Percentiles rank a stretch among this genome's conserved stretches.
These are phyloP conservation scores for Cylloceria caligata DNA, from an alignment of 2,888 invertebrate species.

Conservation along the genomic window DNA sequence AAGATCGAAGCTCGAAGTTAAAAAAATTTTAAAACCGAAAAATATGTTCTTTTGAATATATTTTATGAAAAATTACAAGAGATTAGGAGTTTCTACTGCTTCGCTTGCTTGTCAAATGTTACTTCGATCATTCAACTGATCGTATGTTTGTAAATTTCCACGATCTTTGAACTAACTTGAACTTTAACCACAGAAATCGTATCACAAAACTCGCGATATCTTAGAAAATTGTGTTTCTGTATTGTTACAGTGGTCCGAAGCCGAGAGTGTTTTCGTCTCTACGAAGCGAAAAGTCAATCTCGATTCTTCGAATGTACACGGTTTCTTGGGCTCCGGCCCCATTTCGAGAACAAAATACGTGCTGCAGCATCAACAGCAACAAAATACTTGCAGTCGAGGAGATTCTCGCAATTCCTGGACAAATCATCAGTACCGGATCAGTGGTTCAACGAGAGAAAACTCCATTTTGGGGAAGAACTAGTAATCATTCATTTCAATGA, in stretches of 20 bases:
- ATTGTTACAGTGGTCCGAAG: constrained; percentile 48
- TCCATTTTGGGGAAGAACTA: neutral
- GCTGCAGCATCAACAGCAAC: neutral
- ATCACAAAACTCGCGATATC: neutral
- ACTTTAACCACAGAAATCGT: neutral
- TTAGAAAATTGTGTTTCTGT: constrained; percentile 9
- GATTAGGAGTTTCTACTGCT: too few species aligned
- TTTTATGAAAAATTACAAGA: too few species aligned
- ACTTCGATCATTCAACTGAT: neutral
- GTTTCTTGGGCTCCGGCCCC: constrained; percentile 52
- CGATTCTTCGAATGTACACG: constrained; percentile 47
- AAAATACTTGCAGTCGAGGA: constrained; percentile 6
- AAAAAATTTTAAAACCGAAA: too few species aligned
- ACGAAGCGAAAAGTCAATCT: neutral
- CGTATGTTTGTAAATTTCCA: neutral
- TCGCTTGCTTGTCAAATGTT: too few species aligned
- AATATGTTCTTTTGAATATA: too few species aligned
- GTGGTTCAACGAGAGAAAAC: constrained; percentile 13
- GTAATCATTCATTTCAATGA: neutral
- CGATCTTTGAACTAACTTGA: neutral
- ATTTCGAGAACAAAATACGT: constrained; percentile 24
- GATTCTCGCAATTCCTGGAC: constrained; percentile 33
- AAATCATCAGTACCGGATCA: neutral
- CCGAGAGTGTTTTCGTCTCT: neutral
- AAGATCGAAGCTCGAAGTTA: too few species aligned